Evolutionary conservation across 2,797 vertebrate genomes (phyloP).

Genomic region (Podarcis lilfordi): DNA sequence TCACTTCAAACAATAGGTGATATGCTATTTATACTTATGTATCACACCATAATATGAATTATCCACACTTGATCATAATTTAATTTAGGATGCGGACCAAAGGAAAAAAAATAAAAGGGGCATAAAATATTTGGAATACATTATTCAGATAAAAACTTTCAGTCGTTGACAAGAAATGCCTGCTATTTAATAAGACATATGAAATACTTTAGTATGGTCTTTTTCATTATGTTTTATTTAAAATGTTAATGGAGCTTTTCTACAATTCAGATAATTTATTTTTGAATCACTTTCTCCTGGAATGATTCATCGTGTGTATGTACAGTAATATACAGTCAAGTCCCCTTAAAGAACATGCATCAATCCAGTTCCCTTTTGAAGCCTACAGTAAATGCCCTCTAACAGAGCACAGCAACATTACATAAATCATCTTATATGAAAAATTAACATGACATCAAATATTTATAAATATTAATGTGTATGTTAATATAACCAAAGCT

Average conservation of each 20-base stretch:
- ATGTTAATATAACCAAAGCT: conserved; percentile 88
- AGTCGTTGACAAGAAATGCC: conserved; percentile 58
- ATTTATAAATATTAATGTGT: conserved; percentile 90
- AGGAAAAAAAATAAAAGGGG: conserved; percentile 15
- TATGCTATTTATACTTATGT: conserved; percentile 20
- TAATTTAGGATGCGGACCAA: conserved; percentile 30
- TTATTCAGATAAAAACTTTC: conserved; percentile 59
- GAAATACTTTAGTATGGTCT: conserved; percentile 59
- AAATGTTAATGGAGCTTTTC: conserved; percentile 80
- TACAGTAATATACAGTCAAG: conserved; percentile 70
- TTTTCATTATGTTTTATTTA: conserved; percentile 83
- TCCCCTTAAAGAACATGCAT: conserved; percentile 77
- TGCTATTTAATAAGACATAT: conserved; percentile 65
- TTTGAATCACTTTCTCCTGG: conserved; percentile 73
- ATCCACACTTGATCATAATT: conserved; percentile 40
- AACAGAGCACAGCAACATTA: conserved; percentile 80
- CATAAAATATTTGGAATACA: neutral
- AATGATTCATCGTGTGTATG: conserved; percentile 73
- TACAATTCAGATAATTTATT: conserved; percentile 80
- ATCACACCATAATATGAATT: conserved; percentile 34
- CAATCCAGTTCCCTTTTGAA: conserved; percentile 75
- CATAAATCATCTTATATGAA: conserved; percentile 87
- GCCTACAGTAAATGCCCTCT: conserved; percentile 79
- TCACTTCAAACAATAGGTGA: neutral
- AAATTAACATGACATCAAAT: conserved; percentile 88